These are phyloP conservation scores for Hemicrepidius hirtus DNA, from an alignment of 2,888 invertebrate species.

Conservation along the genomic window DNA sequence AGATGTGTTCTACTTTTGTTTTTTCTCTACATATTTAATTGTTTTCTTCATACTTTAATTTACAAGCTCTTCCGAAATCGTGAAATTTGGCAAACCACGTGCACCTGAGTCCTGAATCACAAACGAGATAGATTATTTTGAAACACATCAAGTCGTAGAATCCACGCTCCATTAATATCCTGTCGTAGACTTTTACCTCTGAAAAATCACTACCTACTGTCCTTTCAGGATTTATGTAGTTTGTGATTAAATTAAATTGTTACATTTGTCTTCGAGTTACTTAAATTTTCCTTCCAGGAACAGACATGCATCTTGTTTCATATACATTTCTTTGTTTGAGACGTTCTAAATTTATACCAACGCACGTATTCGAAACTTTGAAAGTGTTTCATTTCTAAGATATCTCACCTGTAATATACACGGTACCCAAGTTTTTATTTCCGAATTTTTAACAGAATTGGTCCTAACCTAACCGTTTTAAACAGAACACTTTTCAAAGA, in stretches of 20 bases:
- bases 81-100: slow-evolving; percentile 14
- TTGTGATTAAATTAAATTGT: slow-evolving; percentile 22
- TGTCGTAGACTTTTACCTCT: slow-evolving; percentile 8
- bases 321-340: background rate
- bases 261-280: slow-evolving; percentile 24
- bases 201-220: slow-evolving; percentile 12
- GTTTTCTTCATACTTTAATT: slow-evolving; percentile 4
- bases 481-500: too few relatives aligned
- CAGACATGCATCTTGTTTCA: too few relatives aligned
- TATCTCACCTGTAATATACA: too few relatives aligned
- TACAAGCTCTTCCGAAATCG: background rate
- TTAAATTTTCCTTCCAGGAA: slow-evolving; percentile 5
- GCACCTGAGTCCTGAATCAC: slow-evolving; percentile 17
- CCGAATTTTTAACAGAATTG: too few relatives aligned
- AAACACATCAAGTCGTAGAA: slow-evolving; percentile 18
- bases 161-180: slow-evolving; percentile 20
- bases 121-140: slow-evolving; percentile 7
- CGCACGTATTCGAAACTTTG: too few relatives aligned
- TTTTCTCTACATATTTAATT: background rate
- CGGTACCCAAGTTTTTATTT: too few relatives aligned
- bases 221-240: slow-evolving; percentile 16
- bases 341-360: background rate
- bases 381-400: too few relatives aligned
- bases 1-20: slow-evolving; percentile 21
- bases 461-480: too few relatives aligned